phyloP scores from a whole-genome alignment of 1,140 invertebrate genomes.

The Drosophila prosaltans region DNA sequence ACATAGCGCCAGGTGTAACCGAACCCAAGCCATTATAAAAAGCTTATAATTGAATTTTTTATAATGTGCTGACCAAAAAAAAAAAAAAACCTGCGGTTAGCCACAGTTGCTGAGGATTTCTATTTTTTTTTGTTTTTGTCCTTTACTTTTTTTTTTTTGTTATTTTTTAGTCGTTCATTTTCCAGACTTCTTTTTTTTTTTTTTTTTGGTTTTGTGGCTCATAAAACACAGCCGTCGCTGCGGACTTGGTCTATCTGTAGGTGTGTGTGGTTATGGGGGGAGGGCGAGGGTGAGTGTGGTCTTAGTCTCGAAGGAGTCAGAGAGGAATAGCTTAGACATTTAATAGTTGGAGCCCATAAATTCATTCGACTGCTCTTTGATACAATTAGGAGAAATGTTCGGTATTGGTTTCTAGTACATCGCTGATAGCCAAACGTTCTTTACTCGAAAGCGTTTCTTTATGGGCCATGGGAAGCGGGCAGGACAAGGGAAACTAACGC shows the following conservation, averaged over 20 bases:
- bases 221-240: conserved; percentile 35
- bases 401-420: conserved; percentile 59
- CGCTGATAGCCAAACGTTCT: conserved; percentile 49
- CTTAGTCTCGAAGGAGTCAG: background rate
- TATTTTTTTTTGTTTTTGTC: background rate
- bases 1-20: conserved; percentile 39
- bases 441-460: conserved; percentile 40
- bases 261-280: background rate
- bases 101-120: background rate
- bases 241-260: background rate
- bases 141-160: background rate
- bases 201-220: conserved; percentile 14
- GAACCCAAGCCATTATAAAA: conserved; percentile 59
- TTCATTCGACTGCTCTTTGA: conserved; percentile 64
- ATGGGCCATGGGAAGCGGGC: background rate
- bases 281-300: background rate
- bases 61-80: conserved; percentile 53
- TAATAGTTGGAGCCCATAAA: conserved; percentile 60
- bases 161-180: conserved; percentile 11
- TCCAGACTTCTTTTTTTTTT: conserved; percentile 5
- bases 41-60: conserved; percentile 76
- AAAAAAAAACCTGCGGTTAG: conserved; percentile 1
- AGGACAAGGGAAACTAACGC: conserved; percentile 25
- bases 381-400: conserved; percentile 65
- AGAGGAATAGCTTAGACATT: conserved; percentile 21